Conservation (phyloP, 1,140 invertebrate species). For the Bombus cullumanus region DNA sequence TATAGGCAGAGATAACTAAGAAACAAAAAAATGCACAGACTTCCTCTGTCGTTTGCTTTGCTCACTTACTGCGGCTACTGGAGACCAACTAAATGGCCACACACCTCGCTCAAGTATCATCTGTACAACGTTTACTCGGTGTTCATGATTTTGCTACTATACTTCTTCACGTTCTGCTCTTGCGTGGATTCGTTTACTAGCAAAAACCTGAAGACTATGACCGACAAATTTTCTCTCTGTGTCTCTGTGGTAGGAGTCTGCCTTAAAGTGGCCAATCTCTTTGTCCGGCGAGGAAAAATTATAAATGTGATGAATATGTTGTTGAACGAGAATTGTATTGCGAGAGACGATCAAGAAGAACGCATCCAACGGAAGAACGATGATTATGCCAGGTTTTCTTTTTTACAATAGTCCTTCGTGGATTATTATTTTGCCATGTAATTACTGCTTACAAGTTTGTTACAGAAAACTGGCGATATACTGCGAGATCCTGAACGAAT, state of each 20-base stretch:
- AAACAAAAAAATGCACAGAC: slow-evolving; percentile 45
- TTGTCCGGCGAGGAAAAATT: slow-evolving; percentile 35
- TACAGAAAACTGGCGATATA: slow-evolving; percentile 52
- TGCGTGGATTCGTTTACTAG: slow-evolving; percentile 40
- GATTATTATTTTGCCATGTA: not conserved
- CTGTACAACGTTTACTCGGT: slow-evolving; percentile 50
- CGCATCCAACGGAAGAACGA: slow-evolving; percentile 48
- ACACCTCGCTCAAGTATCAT: slow-evolving; percentile 23
- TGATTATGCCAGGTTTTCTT: slow-evolving; percentile 23
- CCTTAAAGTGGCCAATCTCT: slow-evolving; percentile 49
- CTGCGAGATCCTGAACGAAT: slow-evolving; percentile 62
- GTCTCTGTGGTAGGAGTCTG: slow-evolving; percentile 55
- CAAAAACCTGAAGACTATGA: slow-evolving; percentile 30
- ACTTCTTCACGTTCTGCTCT: slow-evolving; percentile 31
- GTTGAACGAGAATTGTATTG: slow-evolving; percentile 14
- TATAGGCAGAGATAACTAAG: not conserved
- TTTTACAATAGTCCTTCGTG: not conserved
- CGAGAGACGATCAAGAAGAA: slow-evolving; percentile 44
- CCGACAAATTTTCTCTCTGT: slow-evolving; percentile 56
- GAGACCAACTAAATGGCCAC: slow-evolving; percentile 46
- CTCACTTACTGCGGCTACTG: slow-evolving; percentile 55
- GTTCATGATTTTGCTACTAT: slow-evolving; percentile 32
- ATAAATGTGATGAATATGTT: slow-evolving; percentile 45
- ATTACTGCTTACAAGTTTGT: not conserved
- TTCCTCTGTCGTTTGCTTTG: slow-evolving; percentile 49